These are phyloP conservation scores for Nothobranchius kuhntae DNA, from an alignment of 2,113 vertebrate species.

Conservation along the genomic window DNA sequence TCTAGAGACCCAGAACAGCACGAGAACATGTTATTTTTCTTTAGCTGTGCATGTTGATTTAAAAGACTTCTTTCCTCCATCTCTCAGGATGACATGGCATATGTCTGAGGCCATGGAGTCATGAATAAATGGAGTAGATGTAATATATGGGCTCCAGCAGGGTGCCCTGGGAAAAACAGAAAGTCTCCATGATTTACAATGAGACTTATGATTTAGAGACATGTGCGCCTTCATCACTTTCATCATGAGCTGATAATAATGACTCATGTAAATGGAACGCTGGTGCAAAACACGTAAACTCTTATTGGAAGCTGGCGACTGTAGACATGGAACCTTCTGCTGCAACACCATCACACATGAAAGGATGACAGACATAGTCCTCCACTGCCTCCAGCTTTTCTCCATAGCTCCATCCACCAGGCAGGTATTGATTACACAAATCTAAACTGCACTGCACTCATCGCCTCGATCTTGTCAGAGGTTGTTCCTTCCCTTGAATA, in stretches of 20 bases:
- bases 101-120: constrained; percentile 15
- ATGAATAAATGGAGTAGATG: constrained; percentile 39
- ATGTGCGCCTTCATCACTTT: not conserved
- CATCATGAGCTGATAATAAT: constrained; percentile 3
- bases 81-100: constrained; percentile 12
- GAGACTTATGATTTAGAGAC: constrained; percentile 18
- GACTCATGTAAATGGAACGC: constrained; percentile 9
- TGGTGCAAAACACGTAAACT: not conserved
- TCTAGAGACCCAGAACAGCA: not conserved
- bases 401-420: constrained; percentile 4
- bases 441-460: not conserved
- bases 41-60: constrained; percentile 13
- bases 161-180: constrained; percentile 4
- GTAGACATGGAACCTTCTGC: not conserved
- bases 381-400: not conserved
- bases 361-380: constrained; percentile 8
- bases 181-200: constrained; percentile 4
- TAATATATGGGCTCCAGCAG: constrained; percentile 16
- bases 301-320: not conserved
- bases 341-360: not conserved
- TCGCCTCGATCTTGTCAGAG: not conserved
- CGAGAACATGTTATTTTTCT: not conserved
- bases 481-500: not conserved
- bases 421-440: constrained; percentile 9
- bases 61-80: constrained; percentile 23